Evolutionary conservation across 2,888 invertebrate species (phyloP), one percentile per base, ranked within the genome.

Genomic region (Reticulitermes lucifugus): DNA sequence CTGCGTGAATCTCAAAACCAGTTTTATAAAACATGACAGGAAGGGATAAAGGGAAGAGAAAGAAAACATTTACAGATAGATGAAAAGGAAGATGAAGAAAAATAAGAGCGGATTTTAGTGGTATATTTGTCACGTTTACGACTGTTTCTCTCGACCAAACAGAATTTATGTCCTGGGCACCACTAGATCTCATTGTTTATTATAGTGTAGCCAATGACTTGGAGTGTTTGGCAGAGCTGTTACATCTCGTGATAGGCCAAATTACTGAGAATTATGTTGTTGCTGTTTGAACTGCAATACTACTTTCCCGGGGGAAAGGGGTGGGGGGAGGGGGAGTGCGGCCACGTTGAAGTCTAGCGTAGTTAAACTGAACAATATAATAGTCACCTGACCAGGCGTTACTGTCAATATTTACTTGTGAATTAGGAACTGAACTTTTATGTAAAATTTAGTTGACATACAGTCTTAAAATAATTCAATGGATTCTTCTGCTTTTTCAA

Each of bases 251-350:
- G 84, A 59, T 84, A 35, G 79, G 65, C 77, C 77, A 84, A 75
- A 83, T 83, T 83, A 51, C 51, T 43, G 46, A 75, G 84, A 84
- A 84, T 84, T 51, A 79, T 84, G 84, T 35, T 84, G 84, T 84
- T 84, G 25, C 25, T 25, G 84, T 77, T 77, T 73, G 6, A 25
- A 25, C 2, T 70, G 25, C 7, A 70, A 73, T 43, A 73, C 73
- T 41, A 73, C 73, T 73, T 41, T 73, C 35, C 73, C 43, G 6
- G 0, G 73, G 14, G 73, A 25, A 25, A 25, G 25, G 25, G 25
- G 25, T 25, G 25, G 25, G 25, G 25, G 25, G 25, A 25, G 25
- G 25, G 25, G 25, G 73, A 25, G 73, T 35, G 73, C 14, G 73
- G 41, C 73, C 21, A 73, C 9, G 35, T 73, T 73, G 73, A 73